Evolutionary conservation across 2,113 vertebrate species (phyloP).

Genomic region (Pelobates fuscus): DNA sequence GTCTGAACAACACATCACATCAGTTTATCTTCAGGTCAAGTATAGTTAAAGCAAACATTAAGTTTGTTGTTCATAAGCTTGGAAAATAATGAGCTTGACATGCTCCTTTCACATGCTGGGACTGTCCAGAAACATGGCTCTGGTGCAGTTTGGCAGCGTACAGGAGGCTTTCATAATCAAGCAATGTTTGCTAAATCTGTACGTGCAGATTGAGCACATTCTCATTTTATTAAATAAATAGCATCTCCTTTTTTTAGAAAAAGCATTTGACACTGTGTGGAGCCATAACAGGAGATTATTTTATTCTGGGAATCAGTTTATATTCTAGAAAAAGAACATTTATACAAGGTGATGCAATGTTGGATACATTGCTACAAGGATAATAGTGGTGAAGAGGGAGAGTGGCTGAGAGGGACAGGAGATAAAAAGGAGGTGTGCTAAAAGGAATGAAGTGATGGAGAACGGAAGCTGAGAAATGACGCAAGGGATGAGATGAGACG

Average conservation of each 20-base stretch:
- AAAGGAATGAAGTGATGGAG: too few species aligned
- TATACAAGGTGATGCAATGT: too few species aligned
- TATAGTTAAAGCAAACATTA: background rate
- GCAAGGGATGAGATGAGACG: too few species aligned
- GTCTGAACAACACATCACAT: background rate
- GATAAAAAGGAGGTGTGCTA: too few species aligned
- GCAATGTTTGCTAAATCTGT: background rate
- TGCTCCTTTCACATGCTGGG: background rate
- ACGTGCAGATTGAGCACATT: background rate
- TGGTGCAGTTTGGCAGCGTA: background rate
- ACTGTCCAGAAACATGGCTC: background rate
- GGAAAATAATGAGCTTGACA: slow-evolving; percentile 1
- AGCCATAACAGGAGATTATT: background rate
- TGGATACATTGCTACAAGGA: too few species aligned
- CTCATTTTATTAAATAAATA: background rate
- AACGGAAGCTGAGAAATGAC: too few species aligned
- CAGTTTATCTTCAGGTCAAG: background rate
- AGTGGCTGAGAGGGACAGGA: too few species aligned
- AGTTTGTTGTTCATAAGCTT: background rate
- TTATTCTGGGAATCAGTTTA: background rate
- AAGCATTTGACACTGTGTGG: background rate
- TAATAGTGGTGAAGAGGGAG: too few species aligned
- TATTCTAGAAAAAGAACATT: too few species aligned
- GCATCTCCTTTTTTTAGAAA: background rate
- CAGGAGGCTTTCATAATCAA: background rate